These are phyloP conservation scores for Diprion similis DNA, from an alignment of 1,140 invertebrate genomes.

Conservation along the genomic window DNA sequence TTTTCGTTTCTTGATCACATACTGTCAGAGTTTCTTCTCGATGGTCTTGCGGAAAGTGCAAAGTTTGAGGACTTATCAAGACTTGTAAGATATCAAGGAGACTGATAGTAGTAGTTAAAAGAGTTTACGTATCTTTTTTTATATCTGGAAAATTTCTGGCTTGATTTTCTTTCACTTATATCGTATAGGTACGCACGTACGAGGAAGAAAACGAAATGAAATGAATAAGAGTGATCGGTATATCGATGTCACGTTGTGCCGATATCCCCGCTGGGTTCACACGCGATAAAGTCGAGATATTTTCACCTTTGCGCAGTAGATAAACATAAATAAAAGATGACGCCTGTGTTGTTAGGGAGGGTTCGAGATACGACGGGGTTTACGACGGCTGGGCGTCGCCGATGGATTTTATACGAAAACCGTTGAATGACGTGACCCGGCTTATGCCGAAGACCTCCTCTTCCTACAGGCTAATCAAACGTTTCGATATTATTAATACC, in stretches of 20 bases:
- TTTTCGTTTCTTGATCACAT: no score
- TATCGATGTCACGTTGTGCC: background rate
- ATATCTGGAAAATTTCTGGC: no score
- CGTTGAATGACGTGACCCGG: background rate
- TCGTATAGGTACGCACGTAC: background rate
- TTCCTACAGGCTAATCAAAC: no score
- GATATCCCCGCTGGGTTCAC: background rate
- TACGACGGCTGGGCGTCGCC: background rate
- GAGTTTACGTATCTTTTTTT: no score
- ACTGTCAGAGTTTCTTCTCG: no score
- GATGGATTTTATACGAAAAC: background rate
- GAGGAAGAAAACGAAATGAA: no score
- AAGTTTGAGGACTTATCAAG: no score
- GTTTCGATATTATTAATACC: no score
- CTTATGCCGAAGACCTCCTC: background rate
- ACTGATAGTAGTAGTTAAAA: no score
- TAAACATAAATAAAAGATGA: constrained; percentile 6
- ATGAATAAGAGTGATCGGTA: background rate
- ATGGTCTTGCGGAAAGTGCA: no score
- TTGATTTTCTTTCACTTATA: background rate
- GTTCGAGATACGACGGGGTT: background rate
- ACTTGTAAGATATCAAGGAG: no score
- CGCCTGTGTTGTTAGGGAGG: background rate
- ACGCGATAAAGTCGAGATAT: background rate
- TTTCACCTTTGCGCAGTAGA: constrained; percentile 2